Percentiles rank a stretch among this genome's conserved stretches.
Conservation (phyloP, 2,797 vertebrate species). For the Notamacropus eugenii region DNA sequence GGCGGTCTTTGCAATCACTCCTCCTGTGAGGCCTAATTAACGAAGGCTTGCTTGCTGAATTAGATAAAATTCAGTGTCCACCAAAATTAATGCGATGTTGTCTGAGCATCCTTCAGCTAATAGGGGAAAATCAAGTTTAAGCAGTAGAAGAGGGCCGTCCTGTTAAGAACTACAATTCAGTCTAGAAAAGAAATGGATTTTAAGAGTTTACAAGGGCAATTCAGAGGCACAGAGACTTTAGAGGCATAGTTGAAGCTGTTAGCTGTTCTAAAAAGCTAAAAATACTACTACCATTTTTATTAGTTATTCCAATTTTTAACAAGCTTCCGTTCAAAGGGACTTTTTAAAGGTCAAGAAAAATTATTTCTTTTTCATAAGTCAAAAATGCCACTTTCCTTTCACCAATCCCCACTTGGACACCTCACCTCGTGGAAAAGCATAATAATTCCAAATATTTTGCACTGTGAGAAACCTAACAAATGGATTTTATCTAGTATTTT, state of each 20-base stretch:
- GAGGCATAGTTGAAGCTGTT: background rate
- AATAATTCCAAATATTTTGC: background rate
- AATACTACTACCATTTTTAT: background rate
- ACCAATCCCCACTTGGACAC: background rate
- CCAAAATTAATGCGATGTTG: slow-evolving; percentile 86
- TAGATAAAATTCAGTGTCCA: slow-evolving; percentile 88
- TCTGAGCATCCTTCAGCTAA: slow-evolving; percentile 85
- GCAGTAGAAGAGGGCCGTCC: slow-evolving; percentile 76
- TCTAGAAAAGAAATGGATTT: slow-evolving; percentile 72
- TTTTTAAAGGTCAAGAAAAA: background rate
- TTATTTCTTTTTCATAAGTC: background rate
- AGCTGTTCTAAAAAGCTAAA: background rate
- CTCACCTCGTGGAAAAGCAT: too few relatives aligned
- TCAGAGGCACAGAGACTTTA: slow-evolving; percentile 8
- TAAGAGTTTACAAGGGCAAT: slow-evolving; percentile 71
- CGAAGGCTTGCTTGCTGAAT: slow-evolving; percentile 88
- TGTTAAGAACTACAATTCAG: slow-evolving; percentile 72
- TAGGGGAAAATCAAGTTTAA: slow-evolving; percentile 82
- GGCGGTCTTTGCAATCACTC: slow-evolving; percentile 77
- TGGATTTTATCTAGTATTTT: background rate
- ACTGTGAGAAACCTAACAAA: background rate
- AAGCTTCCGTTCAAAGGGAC: background rate
- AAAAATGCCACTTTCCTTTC: background rate
- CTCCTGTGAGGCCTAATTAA: slow-evolving; percentile 86
- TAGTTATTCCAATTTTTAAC: background rate